A percentile compares a stretch with the other conserved stretches of the same genome.
Conservation (phyloP, 1,140 invertebrate species). For the Zeugodacus cucurbitae region DNA sequence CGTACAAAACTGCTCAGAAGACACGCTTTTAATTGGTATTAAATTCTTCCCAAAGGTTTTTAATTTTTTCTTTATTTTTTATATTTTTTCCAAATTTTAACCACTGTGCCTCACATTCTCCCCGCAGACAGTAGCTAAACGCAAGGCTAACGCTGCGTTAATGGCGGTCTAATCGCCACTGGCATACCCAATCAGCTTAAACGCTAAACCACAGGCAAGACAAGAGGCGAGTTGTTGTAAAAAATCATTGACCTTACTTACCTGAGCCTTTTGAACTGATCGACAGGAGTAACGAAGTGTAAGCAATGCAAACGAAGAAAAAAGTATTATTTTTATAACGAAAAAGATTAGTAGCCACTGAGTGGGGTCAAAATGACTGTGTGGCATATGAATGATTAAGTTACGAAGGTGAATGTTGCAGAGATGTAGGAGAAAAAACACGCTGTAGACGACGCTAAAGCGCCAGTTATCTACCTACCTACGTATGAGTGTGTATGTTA, state of each 20-base stretch:
- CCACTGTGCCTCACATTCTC: background rate
- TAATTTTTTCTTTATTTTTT: background rate
- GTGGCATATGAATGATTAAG: background rate
- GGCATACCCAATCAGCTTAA: background rate
- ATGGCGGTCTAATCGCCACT: background rate
- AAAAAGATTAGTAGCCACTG: background rate
- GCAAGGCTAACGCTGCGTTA: background rate
- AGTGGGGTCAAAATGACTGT: background rate
- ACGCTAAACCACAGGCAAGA: background rate
- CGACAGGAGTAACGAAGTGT: background rate
- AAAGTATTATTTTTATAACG: background rate
- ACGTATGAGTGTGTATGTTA: background rate
- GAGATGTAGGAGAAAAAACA: background rate
- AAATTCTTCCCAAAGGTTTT: too few species aligned
- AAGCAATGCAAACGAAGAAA: background rate
- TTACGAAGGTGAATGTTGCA: background rate
- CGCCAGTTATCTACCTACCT: background rate
- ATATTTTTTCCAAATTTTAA: background rate
- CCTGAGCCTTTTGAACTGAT: background rate
- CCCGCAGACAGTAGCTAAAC: background rate
- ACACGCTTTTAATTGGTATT: too few species aligned
- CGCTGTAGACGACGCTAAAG: background rate
- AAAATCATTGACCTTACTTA: constrained; percentile 14
- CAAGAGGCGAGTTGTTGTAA: background rate
- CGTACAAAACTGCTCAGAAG: too few species aligned